These are phyloP conservation scores for Triplophysa bombifrons DNA, from an alignment of 2,797 vertebrate species.

Conservation along the genomic window DNA sequence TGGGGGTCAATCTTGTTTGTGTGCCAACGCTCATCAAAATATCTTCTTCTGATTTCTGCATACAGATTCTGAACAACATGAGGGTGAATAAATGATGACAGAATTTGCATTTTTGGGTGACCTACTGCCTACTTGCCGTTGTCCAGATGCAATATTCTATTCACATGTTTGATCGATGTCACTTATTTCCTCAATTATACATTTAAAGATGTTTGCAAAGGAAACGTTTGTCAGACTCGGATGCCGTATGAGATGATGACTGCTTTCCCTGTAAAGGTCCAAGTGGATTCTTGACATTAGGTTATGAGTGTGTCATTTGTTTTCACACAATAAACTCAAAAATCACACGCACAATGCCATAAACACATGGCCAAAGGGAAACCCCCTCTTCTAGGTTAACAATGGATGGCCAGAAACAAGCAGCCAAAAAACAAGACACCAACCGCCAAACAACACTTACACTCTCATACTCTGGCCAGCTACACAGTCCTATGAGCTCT, in stretches of 20 bases:
- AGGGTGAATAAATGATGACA: too few relatives aligned
- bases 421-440: constrained; percentile 44
- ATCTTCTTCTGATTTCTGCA: too few relatives aligned
- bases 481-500: constrained; percentile 8
- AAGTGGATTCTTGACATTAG: constrained; percentile 79
- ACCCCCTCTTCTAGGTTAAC: constrained; percentile 35
- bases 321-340: constrained; percentile 51
- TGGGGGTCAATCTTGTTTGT: too few relatives aligned
- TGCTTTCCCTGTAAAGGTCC: constrained; percentile 72
- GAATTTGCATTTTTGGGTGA: too few relatives aligned
- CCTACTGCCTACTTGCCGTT: not conserved
- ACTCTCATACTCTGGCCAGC: constrained; percentile 20
- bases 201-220: not conserved
- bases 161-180: not conserved
- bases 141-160: not conserved
- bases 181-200: not conserved
- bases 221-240: not conserved
- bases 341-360: constrained; percentile 47
- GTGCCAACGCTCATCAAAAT: too few relatives aligned
- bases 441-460: constrained; percentile 37
- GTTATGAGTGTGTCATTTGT: constrained; percentile 80
- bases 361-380: constrained; percentile 39
- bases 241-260: constrained; percentile 67
- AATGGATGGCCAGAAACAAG: constrained; percentile 40
- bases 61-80: too few relatives aligned